Conservation (phyloP, 1,140 invertebrate genomes). For the Lordiphosa clarofinis region DNA sequence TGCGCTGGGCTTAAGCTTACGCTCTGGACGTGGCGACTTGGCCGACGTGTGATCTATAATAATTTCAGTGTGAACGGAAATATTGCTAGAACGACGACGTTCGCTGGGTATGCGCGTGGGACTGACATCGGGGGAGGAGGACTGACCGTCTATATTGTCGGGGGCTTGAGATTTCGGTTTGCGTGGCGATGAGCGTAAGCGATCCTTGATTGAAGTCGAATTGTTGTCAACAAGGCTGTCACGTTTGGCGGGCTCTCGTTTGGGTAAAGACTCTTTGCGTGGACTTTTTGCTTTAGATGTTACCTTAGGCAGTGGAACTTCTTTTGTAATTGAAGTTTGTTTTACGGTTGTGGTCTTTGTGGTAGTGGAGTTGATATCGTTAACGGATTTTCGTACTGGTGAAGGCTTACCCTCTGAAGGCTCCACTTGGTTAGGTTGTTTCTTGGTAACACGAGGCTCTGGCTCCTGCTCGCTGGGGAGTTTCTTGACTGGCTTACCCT, state of each 20-base stretch:
- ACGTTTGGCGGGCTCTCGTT: conserved; percentile 36
- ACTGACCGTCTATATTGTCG: conserved; percentile 55
- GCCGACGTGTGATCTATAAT: conserved; percentile 67
- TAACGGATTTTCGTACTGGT: conserved; percentile 2
- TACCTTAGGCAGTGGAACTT: not conserved
- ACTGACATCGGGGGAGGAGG: conserved; percentile 63
- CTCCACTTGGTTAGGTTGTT: conserved; percentile 2
- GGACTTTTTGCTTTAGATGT: conserved; percentile 41
- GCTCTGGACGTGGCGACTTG: conserved; percentile 39
- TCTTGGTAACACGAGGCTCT: not conserved
- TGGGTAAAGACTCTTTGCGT: conserved; percentile 46
- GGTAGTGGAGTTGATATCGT: conserved; percentile 34
- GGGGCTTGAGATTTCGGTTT: conserved; percentile 44
- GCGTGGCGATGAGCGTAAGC: conserved; percentile 62
- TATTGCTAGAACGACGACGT: conserved; percentile 72
- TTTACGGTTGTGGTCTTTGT: conserved; percentile 21
- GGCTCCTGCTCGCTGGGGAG: not conserved
- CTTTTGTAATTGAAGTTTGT: conserved; percentile 5
- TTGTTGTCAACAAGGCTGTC: conserved; percentile 29
- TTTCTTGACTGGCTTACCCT: not conserved
- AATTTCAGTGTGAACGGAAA: conserved; percentile 73
- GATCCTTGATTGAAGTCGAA: conserved; percentile 56
- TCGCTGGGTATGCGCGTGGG: conserved; percentile 55
- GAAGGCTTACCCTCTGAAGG: conserved; percentile 20
- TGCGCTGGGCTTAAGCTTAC: conserved; percentile 12